Conservation (phyloP, 1,140 invertebrate species). For the Trachymyrmex septentrionalis region DNA sequence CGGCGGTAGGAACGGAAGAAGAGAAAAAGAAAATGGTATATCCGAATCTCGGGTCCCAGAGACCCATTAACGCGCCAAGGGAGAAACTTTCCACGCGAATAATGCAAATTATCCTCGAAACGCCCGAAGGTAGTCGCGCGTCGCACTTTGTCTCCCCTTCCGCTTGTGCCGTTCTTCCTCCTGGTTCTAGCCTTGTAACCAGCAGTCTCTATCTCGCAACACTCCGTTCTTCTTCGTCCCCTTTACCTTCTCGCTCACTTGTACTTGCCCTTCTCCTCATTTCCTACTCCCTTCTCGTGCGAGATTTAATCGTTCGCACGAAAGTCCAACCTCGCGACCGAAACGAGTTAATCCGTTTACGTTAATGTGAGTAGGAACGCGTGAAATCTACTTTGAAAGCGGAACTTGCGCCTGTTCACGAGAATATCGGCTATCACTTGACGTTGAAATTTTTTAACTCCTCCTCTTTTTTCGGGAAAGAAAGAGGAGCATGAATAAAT, state of each 20-base stretch:
- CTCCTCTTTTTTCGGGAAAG: background rate
- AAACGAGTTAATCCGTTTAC: slow-evolving; percentile 71
- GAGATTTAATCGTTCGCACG: slow-evolving; percentile 64
- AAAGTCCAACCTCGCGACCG: slow-evolving; percentile 60
- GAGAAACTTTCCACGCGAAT: slow-evolving; percentile 70
- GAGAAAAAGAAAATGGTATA: slow-evolving; percentile 58
- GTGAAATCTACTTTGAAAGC: slow-evolving; percentile 66
- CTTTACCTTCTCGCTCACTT: slow-evolving; percentile 25
- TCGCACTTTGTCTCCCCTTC: slow-evolving; percentile 60
- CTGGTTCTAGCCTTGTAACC: slow-evolving; percentile 49
- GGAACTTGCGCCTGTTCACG: background rate
- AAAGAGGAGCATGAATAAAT: background rate
- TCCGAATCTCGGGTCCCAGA: slow-evolving; percentile 68
- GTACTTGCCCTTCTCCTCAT: slow-evolving; percentile 20
- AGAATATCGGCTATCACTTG: slow-evolving; percentile 12
- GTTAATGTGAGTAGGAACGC: slow-evolving; percentile 68
- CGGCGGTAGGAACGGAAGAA: background rate
- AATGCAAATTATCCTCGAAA: slow-evolving; percentile 74
- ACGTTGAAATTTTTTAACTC: background rate
- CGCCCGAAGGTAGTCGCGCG: slow-evolving; percentile 66
- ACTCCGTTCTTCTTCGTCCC: background rate
- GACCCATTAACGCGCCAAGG: slow-evolving; percentile 71
- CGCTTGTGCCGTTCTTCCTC: slow-evolving; percentile 28
- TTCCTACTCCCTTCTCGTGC: slow-evolving; percentile 26
- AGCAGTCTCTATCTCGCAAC: slow-evolving; percentile 45